Evolutionary conservation across 2,113 vertebrate genomes (phyloP).

Genomic region (Lethenteron reissneri): DNA sequence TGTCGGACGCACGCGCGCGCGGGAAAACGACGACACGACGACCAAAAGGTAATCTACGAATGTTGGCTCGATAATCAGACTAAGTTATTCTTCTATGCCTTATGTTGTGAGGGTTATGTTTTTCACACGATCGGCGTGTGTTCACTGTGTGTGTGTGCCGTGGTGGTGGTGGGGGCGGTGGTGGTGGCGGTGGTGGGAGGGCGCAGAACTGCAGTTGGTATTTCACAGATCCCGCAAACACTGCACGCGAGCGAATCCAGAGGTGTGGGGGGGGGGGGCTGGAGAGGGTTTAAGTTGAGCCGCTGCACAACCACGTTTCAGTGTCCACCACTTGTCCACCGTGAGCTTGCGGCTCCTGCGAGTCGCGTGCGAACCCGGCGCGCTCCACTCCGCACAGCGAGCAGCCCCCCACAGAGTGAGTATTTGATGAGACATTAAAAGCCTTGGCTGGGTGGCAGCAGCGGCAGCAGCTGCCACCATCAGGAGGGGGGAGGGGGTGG

Average conservation of each 20-base stretch:
- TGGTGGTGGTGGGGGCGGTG: too few relatives aligned
- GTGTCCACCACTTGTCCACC: not conserved
- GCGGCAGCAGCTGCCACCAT: not conserved
- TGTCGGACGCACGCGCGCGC: too few relatives aligned
- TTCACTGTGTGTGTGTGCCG: too few relatives aligned
- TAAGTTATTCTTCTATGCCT: too few relatives aligned
- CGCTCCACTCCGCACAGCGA: not conserved
- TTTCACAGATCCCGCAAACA: not conserved
- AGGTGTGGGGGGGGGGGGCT: not conserved
- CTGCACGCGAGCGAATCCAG: not conserved
- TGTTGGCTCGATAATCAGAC: too few relatives aligned
- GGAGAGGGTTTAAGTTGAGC: not conserved
- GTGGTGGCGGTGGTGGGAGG: too few relatives aligned
- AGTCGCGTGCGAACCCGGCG: not conserved
- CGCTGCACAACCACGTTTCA: not conserved
- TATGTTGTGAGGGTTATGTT: too few relatives aligned
- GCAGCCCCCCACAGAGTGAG: not conserved
- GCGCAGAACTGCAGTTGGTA: not conserved
- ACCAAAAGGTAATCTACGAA: too few relatives aligned
- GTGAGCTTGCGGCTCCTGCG: not conserved
- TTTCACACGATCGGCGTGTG: too few relatives aligned
- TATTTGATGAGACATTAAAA: not conserved
- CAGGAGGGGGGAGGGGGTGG: not conserved
- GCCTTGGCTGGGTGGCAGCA: not conserved
- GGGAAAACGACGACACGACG: too few relatives aligned